Evolutionary conservation across 2,113 vertebrate species (phyloP), one percentile per base, ranked within the genome.

Genomic region (Solea senegalensis): DNA sequence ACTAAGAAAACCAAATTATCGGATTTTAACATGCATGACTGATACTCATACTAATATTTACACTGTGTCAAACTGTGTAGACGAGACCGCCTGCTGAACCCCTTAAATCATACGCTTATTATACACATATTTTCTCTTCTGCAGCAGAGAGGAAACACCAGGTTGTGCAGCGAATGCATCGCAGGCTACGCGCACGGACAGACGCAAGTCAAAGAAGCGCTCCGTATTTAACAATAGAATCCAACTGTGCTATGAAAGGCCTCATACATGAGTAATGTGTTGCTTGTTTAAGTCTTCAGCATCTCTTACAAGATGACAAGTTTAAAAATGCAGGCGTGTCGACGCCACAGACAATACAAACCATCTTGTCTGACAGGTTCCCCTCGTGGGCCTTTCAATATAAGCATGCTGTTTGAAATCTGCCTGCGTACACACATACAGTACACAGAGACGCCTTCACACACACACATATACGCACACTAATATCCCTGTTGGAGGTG

Each of bases 401-500:
- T 72, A 74, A 72, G 75, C 85, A 86, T 85, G 88, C 85, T 91
- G 90, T 91, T 93, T 86, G 83, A 89, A 88, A 89, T 91, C 89
- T 87, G 80, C 72, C 74, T 72, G 65, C 86, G 72, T 72, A 76
- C 82, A 77, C 89, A 80, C 67, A 69, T 65, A 53, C 66, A 81
- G 64, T 72, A 67, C 56, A 75, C 62, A 74, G 73, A 70, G 51
- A 7, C 66, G n/a, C 65, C 14, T 63, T 61, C 73, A 68, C 69
- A 44, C 70, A 71, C 69, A 68, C 58, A 61, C 10, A 28, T 53
- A 64, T 40, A 44, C 58, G 46, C 80, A 68, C 81, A 74, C 76
- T 69, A 59, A 79, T 75, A 82, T 85, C 90, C 86, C 89, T 83
- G 87, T 87, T 90, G 89, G 92, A 90, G 92, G 90, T 92, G 90